Evolutionary conservation across 2,888 invertebrate species (phyloP).

Genomic region (Alloscopus bannaensis): DNA sequence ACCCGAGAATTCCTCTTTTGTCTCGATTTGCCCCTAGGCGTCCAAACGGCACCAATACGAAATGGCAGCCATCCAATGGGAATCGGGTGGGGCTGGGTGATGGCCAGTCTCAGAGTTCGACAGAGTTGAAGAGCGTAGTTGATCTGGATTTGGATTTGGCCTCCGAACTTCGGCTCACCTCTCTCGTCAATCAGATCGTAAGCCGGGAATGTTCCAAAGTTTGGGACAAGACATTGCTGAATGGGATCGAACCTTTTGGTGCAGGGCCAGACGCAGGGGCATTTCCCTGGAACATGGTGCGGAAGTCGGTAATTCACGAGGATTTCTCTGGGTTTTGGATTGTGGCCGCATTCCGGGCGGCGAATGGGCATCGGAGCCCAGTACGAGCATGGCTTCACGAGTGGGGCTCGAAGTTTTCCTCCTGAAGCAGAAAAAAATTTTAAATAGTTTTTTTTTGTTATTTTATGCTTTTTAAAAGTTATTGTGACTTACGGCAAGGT

Average conservation of each 20-base stretch:
- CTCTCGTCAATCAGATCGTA: slow-evolving; percentile 21
- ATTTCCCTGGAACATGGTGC: slow-evolving; percentile 32
- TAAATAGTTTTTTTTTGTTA: not conserved
- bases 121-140: slow-evolving; percentile 45
- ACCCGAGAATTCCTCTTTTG: not conserved
- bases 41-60: not conserved
- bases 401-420: slow-evolving; percentile 38
- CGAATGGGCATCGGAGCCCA: slow-evolving; percentile 52
- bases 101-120: slow-evolving; percentile 32
- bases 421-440: slow-evolving; percentile 23
- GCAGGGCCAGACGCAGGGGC: slow-evolving; percentile 67
- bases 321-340: not conserved
- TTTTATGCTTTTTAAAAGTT: not conserved
- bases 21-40: not conserved
- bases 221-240: slow-evolving; percentile 51
- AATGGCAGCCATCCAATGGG: slow-evolving; percentile 51
- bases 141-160: slow-evolving; percentile 34
- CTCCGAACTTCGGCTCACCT: slow-evolving; percentile 27
- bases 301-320: slow-evolving; percentile 45
- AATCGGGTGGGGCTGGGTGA: not conserved
- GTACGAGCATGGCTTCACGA: slow-evolving; percentile 57
- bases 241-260: slow-evolving; percentile 56
- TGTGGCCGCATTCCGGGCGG: slow-evolving; percentile 46
- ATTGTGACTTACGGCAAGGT: slow-evolving; percentile 44
- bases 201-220: not conserved